Conservation (phyloP, 2,888 invertebrate genomes). For the Limnephilus auricula region DNA sequence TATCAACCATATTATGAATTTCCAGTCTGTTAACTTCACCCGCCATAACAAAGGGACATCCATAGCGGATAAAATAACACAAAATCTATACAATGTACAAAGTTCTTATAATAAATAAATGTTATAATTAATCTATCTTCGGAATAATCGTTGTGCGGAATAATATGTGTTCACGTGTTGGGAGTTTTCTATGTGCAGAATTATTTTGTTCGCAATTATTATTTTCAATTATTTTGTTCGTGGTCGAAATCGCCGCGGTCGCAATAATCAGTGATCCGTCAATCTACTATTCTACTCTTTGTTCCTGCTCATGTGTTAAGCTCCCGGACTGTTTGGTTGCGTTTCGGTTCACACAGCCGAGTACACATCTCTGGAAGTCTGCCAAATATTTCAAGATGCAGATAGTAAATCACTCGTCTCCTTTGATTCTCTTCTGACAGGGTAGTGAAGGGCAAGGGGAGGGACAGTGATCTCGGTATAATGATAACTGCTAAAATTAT, state of each 20-base stretch:
- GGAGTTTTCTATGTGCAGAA: neutral
- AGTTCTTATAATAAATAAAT: too few relatives aligned
- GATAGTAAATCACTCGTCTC: constrained; percentile 54
- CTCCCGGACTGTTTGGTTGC: neutral
- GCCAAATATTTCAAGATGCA: constrained; percentile 52
- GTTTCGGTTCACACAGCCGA: neutral
- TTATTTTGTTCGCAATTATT: neutral
- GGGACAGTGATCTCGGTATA: neutral
- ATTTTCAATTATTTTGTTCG: too few relatives aligned
- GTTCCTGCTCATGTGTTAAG: neutral
- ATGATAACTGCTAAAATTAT: neutral
- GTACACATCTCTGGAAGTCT: constrained; percentile 40
- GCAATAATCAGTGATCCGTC: neutral
- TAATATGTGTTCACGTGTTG: neutral
- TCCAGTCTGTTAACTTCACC: too few relatives aligned
- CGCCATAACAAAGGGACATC: too few relatives aligned
- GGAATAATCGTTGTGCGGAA: neutral
- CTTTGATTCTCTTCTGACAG: constrained; percentile 32
- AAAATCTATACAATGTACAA: too few relatives aligned
- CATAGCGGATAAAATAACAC: too few relatives aligned
- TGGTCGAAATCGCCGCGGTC: neutral
- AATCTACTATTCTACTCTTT: neutral
- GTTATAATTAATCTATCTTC: too few relatives aligned
- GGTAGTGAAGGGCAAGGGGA: neutral
- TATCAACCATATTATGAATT: too few relatives aligned